A percentile compares a stretch with the other conserved stretches of the same genome.
Conservation (phyloP, 2,888 invertebrate species). For the Sphinx pinastri region DNA sequence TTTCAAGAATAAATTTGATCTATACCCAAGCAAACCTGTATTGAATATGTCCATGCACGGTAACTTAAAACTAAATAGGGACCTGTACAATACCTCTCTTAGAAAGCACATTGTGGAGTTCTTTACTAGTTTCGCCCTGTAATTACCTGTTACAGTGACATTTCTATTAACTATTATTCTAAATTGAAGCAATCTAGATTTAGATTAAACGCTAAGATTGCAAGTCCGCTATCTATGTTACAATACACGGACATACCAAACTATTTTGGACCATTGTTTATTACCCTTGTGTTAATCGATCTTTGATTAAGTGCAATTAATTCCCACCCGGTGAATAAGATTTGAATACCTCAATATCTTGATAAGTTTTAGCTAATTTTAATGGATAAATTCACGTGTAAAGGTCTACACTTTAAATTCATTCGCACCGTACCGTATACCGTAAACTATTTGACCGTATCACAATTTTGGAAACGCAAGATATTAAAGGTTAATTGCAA, state of each 20-base stretch:
- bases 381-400: neutral
- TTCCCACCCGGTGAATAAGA: neutral
- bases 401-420: neutral
- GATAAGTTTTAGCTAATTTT: too few relatives aligned
- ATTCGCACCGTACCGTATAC: neutral
- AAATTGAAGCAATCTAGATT: conserved; percentile 54
- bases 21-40: neutral
- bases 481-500: neutral
- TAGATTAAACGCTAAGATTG: conserved; percentile 46
- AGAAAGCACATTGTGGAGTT: conserved; percentile 67
- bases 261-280: conserved; percentile 18
- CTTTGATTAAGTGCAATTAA: conserved; percentile 15
- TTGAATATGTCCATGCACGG: neutral
- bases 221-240: conserved; percentile 34
- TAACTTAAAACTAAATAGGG: conserved; percentile 23
- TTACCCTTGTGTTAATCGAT: conserved; percentile 7
- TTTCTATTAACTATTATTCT: conserved; percentile 65
- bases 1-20: too few relatives aligned
- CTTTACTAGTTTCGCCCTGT: conserved; percentile 68
- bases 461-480: neutral
- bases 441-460: neutral
- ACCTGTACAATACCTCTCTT: conserved; percentile 54
- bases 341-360: neutral
- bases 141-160: conserved; percentile 73
- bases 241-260: conserved; percentile 18